phyloP scores from a whole-genome alignment of 2,797 vertebrate genomes.

The Sciurus vulgaris region DNA sequence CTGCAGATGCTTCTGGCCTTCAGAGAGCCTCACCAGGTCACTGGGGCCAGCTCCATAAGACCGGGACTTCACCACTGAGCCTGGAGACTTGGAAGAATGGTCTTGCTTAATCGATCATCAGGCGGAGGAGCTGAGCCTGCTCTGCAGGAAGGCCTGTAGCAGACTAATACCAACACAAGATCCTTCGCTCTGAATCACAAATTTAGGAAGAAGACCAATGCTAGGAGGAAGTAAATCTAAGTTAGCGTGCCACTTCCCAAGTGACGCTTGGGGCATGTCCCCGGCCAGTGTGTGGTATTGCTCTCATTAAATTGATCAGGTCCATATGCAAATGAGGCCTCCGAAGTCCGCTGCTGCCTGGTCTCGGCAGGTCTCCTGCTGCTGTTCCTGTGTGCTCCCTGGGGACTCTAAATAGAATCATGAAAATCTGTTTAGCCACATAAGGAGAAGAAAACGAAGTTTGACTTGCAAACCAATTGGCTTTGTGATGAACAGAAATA shows the following conservation, averaged over 20 bases:
- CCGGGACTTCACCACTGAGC: background rate
- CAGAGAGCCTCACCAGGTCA: background rate
- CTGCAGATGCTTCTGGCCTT: no score
- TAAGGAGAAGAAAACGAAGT: constrained; percentile 84
- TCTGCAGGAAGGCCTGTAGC: background rate
- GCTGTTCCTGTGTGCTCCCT: constrained; percentile 72
- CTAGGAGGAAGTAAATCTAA: background rate
- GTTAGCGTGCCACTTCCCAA: background rate
- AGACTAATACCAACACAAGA: background rate
- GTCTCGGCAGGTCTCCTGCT: constrained; percentile 42
- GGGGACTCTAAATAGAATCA: constrained; percentile 80
- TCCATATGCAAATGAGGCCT: background rate
- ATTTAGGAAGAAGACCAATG: background rate
- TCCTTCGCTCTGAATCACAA: background rate
- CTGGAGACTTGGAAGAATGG: background rate
- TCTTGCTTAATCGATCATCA: background rate
- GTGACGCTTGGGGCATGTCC: background rate
- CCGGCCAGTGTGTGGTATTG: background rate
- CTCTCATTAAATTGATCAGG: background rate
- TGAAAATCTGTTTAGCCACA: constrained; percentile 81
- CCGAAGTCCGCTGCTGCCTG: background rate
- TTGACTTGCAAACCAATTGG: constrained; percentile 79
- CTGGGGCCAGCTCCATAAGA: background rate
- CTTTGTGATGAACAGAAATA: constrained; percentile 81
- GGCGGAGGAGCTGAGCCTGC: background rate